phyloP scores from a whole-genome alignment of 1,140 invertebrate genomes.

The Octopus sinensis region DNA sequence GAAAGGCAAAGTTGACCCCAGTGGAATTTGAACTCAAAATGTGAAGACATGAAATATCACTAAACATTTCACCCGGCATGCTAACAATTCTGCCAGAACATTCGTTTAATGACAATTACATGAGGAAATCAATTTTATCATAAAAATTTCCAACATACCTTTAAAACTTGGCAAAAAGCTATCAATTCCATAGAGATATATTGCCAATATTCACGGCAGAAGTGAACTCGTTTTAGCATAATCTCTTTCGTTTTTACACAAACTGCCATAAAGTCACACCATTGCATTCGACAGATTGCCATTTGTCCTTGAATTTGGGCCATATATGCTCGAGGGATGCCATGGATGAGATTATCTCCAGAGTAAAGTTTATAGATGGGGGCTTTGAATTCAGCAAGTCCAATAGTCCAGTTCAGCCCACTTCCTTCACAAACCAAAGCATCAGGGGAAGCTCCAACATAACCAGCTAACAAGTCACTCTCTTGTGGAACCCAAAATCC shows the following conservation, averaged over 20 bases:
- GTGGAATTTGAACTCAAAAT: too few species aligned
- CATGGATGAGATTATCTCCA: slow-evolving; percentile 12
- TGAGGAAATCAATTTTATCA: too few species aligned
- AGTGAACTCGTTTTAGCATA: slow-evolving; percentile 39
- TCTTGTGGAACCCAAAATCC: slow-evolving; percentile 36
- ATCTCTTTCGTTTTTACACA: slow-evolving; percentile 39
- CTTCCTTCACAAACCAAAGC: slow-evolving; percentile 32
- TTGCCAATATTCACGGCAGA: slow-evolving; percentile 37
- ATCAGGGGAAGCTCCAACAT: slow-evolving; percentile 45
- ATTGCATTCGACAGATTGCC: slow-evolving; percentile 36
- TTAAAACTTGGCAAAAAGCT: slow-evolving; percentile 35
- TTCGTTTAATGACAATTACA: too few species aligned
- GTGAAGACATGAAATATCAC: too few species aligned
- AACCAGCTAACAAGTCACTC: slow-evolving; percentile 22
- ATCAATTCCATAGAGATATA: slow-evolving; percentile 30
- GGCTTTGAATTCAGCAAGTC: slow-evolving; percentile 46
- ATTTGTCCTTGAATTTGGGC: slow-evolving; percentile 50
- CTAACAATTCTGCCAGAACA: too few species aligned
- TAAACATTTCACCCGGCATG: too few species aligned
- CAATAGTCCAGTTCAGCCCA: slow-evolving; percentile 23
- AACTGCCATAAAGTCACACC: slow-evolving; percentile 49
- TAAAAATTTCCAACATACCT: slow-evolving; percentile 23
- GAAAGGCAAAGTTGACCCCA: too few species aligned
- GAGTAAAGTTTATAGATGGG: slow-evolving; percentile 36
- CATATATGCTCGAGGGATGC: slow-evolving; percentile 44